A percentile compares a stretch with the other conserved stretches of the same genome.
phyloP scores from a whole-genome alignment of 2,888 invertebrate species.

The Lysandra bellargus region DNA sequence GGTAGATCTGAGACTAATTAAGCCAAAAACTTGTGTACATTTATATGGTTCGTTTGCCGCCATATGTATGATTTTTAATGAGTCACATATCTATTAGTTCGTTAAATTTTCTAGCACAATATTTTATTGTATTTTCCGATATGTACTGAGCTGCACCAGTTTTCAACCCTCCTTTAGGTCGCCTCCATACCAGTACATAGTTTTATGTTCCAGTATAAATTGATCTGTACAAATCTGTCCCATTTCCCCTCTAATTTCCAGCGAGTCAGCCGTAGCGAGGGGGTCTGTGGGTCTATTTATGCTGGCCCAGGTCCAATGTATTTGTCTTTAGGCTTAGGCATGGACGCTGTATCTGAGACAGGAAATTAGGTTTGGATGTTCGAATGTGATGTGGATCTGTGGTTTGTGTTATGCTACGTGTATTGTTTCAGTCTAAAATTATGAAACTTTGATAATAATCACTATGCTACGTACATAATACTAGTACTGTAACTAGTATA shows the following conservation, averaged over 20 bases:
- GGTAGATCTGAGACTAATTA: not conserved
- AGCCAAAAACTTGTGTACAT: not conserved
- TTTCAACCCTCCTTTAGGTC: conserved; percentile 41
- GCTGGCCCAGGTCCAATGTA: conserved; percentile 56
- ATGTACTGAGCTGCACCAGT: conserved; percentile 38
- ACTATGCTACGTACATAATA: too few relatives aligned
- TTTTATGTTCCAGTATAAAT: conserved; percentile 34
- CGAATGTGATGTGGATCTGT: conserved; percentile 57
- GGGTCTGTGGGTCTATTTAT: conserved; percentile 46
- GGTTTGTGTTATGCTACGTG: conserved; percentile 49
- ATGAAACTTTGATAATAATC: not conserved
- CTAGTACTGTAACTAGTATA: too few relatives aligned
- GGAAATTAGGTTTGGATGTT: conserved; percentile 79
- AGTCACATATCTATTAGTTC: not conserved
- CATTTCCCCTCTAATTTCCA: conserved; percentile 36
- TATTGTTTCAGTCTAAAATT: not conserved
- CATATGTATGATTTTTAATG: not conserved
- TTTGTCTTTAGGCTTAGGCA: conserved; percentile 73
- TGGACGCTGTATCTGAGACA: conserved; percentile 71
- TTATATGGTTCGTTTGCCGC: not conserved
- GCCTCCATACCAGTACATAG: conserved; percentile 37
- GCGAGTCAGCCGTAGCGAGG: conserved; percentile 32
- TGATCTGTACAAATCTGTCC: conserved; percentile 38
- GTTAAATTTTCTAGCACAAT: conserved; percentile 11
- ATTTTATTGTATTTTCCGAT: conserved; percentile 31